Evolutionary conservation across 2,888 invertebrate genomes (phyloP), one percentile per base, ranked within the genome.

Genomic region (Aleiodes alternator): DNA sequence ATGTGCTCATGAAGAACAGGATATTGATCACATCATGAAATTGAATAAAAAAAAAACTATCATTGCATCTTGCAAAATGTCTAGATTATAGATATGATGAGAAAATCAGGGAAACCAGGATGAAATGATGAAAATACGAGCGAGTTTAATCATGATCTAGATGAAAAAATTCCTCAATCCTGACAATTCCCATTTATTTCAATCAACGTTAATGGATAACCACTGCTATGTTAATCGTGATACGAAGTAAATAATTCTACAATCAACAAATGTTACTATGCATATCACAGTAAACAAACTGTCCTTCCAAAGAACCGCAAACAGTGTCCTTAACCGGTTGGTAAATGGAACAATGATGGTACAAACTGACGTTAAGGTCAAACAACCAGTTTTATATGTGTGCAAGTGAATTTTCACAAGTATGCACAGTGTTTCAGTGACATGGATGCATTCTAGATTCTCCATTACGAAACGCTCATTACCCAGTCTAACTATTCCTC

Each of bases 401-500:
- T 38, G 9, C 34, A 31, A 64, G 38, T 43, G 43, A 64, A 53
- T 72, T 53, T 64, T 50, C 9, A 43, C 43, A 43, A 43, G 64
- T 64, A 14, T 34, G 34, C 43, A 48, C 43, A 48, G 43, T 48
- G 43, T 64, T 23, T 64, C 9, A 51, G 71, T 59, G 43, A 59
- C 50, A 71, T 72, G 34, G 31, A 64, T 61, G 61, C 61, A 34
- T 43, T 43, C 48, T 64, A 48, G 43, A 72, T 69, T 69, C 68
- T 72, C 74, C 69, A 78, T 77, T 81, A 80, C 76, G 82, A 81
- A 81, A 80, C 82, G 85, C 83, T 86, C 83, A 84, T 86, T 86
- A 85, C 82, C 82, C 84, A 78, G 79, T 79, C 80, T 86, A 86
- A 86, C 84, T 84, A 84, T 80, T 70, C n/a, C 73, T 70, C 79